Evolutionary conservation across 1,140 invertebrate species (phyloP), one percentile per base, ranked within the genome.

Genomic region (Penaeus indicus): DNA sequence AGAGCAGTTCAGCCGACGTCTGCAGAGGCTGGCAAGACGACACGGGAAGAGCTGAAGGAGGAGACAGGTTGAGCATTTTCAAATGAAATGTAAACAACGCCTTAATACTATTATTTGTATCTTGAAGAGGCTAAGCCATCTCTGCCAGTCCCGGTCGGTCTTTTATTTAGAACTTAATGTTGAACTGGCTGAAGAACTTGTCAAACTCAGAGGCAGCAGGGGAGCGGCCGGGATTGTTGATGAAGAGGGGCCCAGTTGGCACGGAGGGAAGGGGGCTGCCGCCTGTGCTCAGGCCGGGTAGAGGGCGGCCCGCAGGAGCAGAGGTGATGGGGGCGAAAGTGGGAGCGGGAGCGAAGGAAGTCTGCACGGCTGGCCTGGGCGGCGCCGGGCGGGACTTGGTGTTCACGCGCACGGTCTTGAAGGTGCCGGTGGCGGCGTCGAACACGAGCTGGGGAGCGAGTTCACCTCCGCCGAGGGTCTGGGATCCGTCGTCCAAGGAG

Each of bases 401-500:
- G 27, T 38, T 25, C n/a, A 82, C 67, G 54, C 38, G 61, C 18
- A 91, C 89, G 1, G 90, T 91, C 82, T 91, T 90, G 83, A 91
- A 91, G 19, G 90, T 91, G n/a, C 91, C 91, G 42, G 86, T 90
- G 8, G 69, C 77, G 22, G 91, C 80, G 64, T 92, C 88, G 81
- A 92, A 92, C 27, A 91, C 90, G 5, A 91, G 90, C 86, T 91
- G 90, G 54, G 88, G 87, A 22, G 83, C 89, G 32, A 77, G 75
- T 5, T 54, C 27, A 22, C 86, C 38, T 42, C 42, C 81, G 19
- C 78, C 75, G 5, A 90, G 64, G 22, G 69, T 83, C 21, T 32
- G 47, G 8, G 89, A 77, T 21, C 90, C 78, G n/a, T 91, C 86
- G 47, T 91, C 90, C n/a, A 91, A 84, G 16, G 90, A 63, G 60